Base-by-base conservation (phyloP, 2,888 invertebrate genomes). In the Caenorhabditis virilis region DNA sequence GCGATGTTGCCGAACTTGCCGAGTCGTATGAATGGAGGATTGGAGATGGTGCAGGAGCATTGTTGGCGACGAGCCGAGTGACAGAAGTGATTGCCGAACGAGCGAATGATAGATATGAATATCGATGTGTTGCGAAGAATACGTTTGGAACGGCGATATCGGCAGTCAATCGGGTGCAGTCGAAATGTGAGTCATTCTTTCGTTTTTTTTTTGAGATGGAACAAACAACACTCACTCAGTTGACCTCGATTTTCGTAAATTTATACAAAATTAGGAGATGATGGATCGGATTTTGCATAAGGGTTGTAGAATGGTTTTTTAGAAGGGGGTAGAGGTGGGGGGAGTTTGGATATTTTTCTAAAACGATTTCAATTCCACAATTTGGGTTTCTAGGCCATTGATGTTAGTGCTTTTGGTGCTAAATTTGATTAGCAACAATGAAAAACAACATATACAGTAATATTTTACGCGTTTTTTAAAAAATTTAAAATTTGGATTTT, bases 101-200 rank as follows among this genome's bases (percentile, higher is more conserved):
- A 41, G 18, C 39, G 25, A 60, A 56, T 41, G 59, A 65, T 42
- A 22, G 33, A 16, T 47, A 51, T 16, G 78, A 81, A 4, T 86
- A 86, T 69, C 80, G 84, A 6, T 87, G 87, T 72, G 78, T 85
- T 11, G 86, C 86, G 15, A 80, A 84, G 63, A 86, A 86, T 74
- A 79, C 76, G 54, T 85, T 85, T 33, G 86, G 86, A 1, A 71
- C 74, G 16, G 38, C 56, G 4, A 56, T 65, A 16, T 59, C 60
- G n/a, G 39, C 60, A 15, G 35, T 60, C 6, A 53, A 38, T 16
- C n/a, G 39, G 38, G 60, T 65, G 25, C 41, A 38, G 35, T 43
- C 60, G 30, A 59, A 60, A 35, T 65, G 65, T 65, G 23, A 56
- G 65, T 56, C 4, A 30, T 48, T 27, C 41, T 33, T 41, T 13